Evolutionary conservation across 2,797 vertebrate genomes (phyloP).

Genomic region (Galagoides demidoff): DNA sequence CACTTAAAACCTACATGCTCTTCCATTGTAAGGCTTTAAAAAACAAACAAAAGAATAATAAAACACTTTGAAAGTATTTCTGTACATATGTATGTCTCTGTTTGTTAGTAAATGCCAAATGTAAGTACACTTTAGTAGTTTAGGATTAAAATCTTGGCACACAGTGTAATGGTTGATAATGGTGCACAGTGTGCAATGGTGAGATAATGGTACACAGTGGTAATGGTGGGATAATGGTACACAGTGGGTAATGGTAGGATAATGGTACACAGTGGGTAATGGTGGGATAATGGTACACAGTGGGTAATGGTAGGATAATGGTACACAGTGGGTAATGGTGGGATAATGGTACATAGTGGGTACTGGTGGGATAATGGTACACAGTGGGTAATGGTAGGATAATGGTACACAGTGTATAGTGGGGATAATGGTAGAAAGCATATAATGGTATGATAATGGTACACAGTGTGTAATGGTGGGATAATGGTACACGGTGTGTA

Average conservation of each 20-base stretch:
- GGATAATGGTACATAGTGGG: no score
- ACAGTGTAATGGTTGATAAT: no score
- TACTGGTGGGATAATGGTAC: no score
- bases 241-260: no score
- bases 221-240: no score
- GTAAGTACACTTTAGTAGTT: background rate
- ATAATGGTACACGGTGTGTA: no score
- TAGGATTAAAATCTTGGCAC: background rate
- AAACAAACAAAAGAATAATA: background rate
- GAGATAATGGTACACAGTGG: background rate
- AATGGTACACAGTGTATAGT: background rate
- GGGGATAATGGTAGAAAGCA: no score
- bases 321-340: background rate
- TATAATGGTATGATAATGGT: no score
- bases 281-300: no score
- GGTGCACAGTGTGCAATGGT: no score
- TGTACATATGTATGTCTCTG: background rate
- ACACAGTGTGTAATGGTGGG: background rate
- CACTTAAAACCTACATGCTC: background rate
- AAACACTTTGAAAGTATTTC: background rate
- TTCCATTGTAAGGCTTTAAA: background rate
- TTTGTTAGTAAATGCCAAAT: background rate
- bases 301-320: no score
- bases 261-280: background rate
- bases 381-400: background rate